phyloP scores from a whole-genome alignment of 1,140 invertebrate species.

The Apis dorsata region DNA sequence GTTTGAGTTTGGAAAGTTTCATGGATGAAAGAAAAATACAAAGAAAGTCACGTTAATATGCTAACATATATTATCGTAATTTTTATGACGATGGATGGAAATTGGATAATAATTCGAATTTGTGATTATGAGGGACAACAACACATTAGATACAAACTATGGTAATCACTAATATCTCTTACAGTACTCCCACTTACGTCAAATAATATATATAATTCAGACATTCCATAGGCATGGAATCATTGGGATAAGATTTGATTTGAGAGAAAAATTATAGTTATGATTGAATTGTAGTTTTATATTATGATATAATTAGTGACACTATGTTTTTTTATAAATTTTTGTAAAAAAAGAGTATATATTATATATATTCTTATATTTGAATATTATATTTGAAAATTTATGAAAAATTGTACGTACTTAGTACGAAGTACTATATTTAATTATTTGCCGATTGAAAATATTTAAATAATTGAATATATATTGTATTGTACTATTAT shows the following conservation, averaged over 20 bases:
- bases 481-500: no score
- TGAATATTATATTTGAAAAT: no score
- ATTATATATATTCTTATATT: no score
- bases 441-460: no score
- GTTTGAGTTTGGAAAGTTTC: not conserved
- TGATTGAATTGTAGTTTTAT: not conserved
- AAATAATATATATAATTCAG: conserved; percentile 31
- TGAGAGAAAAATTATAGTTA: not conserved
- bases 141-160: not conserved
- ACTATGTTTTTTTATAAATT: not conserved
- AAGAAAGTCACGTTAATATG: not conserved
- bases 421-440: no score
- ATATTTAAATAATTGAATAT: no score
- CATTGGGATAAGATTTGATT: not conserved
- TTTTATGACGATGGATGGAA: not conserved
- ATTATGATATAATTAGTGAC: not conserved
- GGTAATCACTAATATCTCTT: conserved; percentile 30
- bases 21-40: not conserved
- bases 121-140: conserved; percentile 15
- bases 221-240: conserved; percentile 37
- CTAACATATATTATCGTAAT: not conserved
- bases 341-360: no score
- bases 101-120: conserved; percentile 24
- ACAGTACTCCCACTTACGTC: conserved; percentile 21
- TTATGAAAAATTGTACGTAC: no score